Conservation (phyloP, 2,113 vertebrate genomes). For the Pedionomus torquatus region DNA sequence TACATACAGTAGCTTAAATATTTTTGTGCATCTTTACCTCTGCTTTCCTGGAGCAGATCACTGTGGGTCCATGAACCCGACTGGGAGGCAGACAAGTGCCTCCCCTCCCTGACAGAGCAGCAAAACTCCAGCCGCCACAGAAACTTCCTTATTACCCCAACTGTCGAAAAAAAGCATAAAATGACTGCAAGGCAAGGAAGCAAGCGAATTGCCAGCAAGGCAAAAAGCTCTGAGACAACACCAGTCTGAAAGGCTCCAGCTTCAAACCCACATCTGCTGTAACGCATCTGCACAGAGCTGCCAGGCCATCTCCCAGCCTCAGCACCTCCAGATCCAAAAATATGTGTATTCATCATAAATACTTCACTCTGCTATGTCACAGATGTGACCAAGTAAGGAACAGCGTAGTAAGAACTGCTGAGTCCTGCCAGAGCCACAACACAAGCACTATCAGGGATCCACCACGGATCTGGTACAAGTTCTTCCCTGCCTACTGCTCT, state of each 20-base stretch:
- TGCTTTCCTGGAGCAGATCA: not conserved
- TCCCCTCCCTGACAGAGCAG: not conserved
- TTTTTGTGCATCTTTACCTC: not conserved
- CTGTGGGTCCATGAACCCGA: not conserved
- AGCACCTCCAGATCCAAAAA: not conserved
- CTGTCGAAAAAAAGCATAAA: rapidly evolving
- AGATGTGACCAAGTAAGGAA: not conserved
- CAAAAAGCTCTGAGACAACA: not conserved
- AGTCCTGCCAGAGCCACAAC: not conserved
- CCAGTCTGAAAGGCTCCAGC: not conserved
- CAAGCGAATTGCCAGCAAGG: not conserved
- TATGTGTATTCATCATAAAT: not conserved
- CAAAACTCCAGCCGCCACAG: not conserved
- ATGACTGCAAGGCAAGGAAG: not conserved
- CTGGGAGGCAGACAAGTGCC: not conserved
- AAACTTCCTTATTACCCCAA: conserved; percentile 30
- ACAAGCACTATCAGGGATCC: not conserved
- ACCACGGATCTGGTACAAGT: not conserved
- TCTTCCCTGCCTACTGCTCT: not conserved
- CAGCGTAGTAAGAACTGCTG: not conserved
- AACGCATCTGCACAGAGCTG: not conserved
- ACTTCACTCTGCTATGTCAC: not conserved
- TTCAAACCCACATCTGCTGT: not conserved
- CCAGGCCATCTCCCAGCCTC: rapidly evolving
- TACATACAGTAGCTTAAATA: not conserved